Percentiles rank a stretch among this genome's conserved stretches.
Evolutionary conservation across 2,888 invertebrate species (phyloP).

Genomic region (Nephrotoma appendiculata): DNA sequence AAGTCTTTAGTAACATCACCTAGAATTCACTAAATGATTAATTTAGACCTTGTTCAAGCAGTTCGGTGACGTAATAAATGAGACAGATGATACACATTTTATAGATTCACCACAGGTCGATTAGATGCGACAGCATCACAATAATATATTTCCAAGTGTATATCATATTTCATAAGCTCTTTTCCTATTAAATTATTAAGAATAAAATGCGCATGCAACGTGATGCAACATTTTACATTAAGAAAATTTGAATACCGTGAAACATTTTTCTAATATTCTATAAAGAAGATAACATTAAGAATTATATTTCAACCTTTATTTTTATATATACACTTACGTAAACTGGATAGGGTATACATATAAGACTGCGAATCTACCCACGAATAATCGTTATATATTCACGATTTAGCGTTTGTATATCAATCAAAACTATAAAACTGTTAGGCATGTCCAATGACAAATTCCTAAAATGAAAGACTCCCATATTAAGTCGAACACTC

Average conservation of each 20-base stretch:
- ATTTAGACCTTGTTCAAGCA: too few species aligned
- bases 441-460: background rate
- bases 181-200: background rate
- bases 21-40: too few species aligned
- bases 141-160: background rate
- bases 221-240: background rate
- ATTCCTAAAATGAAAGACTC: background rate
- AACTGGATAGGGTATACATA: background rate
- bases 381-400: background rate
- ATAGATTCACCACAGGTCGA: too few species aligned
- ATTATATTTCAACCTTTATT: background rate
- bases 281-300: background rate
- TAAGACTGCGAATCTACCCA: background rate
- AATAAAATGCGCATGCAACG: background rate
- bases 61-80: too few species aligned
- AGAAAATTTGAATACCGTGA: background rate
- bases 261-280: background rate
- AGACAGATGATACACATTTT: too few species aligned
- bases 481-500: background rate
- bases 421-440: background rate
- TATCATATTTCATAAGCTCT: background rate
- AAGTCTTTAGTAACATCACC: too few species aligned
- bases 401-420: background rate
- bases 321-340: background rate
- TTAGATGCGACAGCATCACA: background rate